Percentiles rank a stretch among this genome's conserved stretches.
Conservation (phyloP, 2,888 invertebrate genomes). For the Harpagoxenus sublaevis region DNA sequence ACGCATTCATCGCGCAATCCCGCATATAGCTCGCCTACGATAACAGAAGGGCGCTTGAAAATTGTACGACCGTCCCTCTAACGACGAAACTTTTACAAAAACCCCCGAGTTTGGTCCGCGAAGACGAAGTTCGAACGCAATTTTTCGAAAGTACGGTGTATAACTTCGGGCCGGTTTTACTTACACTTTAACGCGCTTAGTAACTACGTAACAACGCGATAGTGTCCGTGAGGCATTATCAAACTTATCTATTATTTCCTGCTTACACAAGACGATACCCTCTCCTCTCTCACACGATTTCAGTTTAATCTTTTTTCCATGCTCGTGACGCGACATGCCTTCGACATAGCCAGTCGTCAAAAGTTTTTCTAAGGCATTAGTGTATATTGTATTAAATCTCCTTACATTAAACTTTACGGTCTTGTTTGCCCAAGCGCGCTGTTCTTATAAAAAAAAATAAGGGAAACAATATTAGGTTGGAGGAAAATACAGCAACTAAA, state of each 20-base stretch:
- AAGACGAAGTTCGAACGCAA: slow-evolving; percentile 33
- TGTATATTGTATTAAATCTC: not conserved
- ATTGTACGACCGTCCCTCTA: slow-evolving; percentile 42
- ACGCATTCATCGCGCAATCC: slow-evolving; percentile 33
- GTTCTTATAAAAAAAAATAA: not conserved
- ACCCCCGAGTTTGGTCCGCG: slow-evolving; percentile 14
- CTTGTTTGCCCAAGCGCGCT: not conserved
- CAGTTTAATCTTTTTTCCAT: slow-evolving; percentile 26
- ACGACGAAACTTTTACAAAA: slow-evolving; percentile 48
- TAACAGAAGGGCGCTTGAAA: slow-evolving; percentile 45
- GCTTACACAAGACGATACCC: slow-evolving; percentile 6
- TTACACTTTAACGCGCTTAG: slow-evolving; percentile 44
- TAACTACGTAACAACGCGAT: slow-evolving; percentile 51
- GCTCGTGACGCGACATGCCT: not conserved
- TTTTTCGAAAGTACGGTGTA: slow-evolving; percentile 48
- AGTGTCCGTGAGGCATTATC: slow-evolving; percentile 38
- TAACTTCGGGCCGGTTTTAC: slow-evolving; percentile 27
- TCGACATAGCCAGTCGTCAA: not conserved
- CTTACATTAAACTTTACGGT: slow-evolving; percentile 22
- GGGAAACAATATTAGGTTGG: not conserved
- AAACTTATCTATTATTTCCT: slow-evolving; percentile 52
- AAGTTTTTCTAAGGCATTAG: slow-evolving; percentile 1
- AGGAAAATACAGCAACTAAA: not conserved
- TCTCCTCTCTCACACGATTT: not conserved
- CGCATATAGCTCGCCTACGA: slow-evolving; percentile 17